Evolutionary conservation across 2,888 invertebrate species (phyloP), one percentile per base, ranked within the genome.

Genomic region (Drosophila prostipennis): DNA sequence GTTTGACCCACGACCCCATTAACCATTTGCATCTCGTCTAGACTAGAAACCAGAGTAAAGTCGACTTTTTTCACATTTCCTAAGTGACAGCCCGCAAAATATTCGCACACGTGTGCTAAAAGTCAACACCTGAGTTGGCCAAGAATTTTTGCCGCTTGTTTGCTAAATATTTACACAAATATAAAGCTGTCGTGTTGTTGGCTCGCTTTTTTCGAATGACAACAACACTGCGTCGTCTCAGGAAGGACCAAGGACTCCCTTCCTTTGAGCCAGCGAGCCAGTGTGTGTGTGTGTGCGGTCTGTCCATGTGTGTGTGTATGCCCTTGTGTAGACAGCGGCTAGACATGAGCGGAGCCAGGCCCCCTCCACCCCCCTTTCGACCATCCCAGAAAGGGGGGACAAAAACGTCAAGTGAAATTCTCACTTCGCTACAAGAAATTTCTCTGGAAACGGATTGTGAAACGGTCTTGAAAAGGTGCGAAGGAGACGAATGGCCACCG

Each of bases 91-190:
- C 13, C 48, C 54, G 61, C 58, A 59, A 78, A 72, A 77, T 80
- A 85, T 85, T 78, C 77, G 73, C 82, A 70, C 74, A 70, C 74
- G 56, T 71, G 74, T 42, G 32, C 16, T 40, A 42, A 43, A 19
- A 26, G 68, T 39, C 32, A 32, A 36, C 16, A 32, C 40, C 40
- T 67, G 13, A 48, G 48, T 48, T 48, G 48, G 48, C 34, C 34
- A 48, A 48, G 48, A 32, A 48, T 48, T 48, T 34, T 34, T 13
- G 51, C 19, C 56, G 57, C 74, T 57, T 64, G 68, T 42, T 64
- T 60, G 55, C 70, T 64, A 78, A 81, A 81, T 81, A 84, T 81
- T 81, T 82, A 80, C 85, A 80, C 80, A 76, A 79, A 78, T 74
- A 74, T 79, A 54, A 72, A 78, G 68, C 69, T 79, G 75, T 64